Evolutionary conservation across 37 sponge, comb jelly and placozoan genomes (phyloP).

Genomic region (Oopsacas minuta): DNA sequence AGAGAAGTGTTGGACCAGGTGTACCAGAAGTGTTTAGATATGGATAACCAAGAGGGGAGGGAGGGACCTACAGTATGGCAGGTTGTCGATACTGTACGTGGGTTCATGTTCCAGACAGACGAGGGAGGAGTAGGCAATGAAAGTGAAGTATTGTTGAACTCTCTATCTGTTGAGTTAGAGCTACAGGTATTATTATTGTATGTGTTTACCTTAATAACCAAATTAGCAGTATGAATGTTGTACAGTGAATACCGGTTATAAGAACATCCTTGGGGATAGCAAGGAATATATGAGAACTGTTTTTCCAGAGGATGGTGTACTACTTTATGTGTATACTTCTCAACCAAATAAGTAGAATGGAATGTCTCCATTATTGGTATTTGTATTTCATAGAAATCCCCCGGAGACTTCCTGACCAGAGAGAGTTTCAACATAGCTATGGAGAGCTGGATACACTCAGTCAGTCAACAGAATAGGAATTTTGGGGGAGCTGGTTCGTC

Average conservation of each 20-base stretch:
- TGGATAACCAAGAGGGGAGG: neutral
- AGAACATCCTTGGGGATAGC: no score
- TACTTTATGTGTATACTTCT: no score
- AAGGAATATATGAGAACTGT: no score
- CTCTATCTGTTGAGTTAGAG: neutral
- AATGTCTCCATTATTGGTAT: no score
- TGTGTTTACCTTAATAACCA: no score
- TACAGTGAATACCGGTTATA: no score
- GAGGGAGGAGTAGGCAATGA: constrained; percentile 10
- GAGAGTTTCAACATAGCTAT: neutral
- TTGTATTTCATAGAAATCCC: neutral
- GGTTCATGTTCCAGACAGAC: constrained; percentile 8
- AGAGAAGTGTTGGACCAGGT: neutral
- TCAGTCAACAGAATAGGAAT: neutral
- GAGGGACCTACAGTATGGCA: neutral
- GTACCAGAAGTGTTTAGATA: neutral
- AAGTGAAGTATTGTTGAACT: neutral
- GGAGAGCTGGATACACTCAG: constrained; percentile 2
- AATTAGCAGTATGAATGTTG: no score
- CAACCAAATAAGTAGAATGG: no score
- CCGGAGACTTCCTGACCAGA: neutral
- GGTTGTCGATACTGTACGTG: neutral
- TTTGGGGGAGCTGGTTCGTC: neutral
- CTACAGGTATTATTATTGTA: neutral
- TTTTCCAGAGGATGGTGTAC: no score